Conservation (phyloP, 1,140 invertebrate genomes). For the Heterodera carotae region DNA sequence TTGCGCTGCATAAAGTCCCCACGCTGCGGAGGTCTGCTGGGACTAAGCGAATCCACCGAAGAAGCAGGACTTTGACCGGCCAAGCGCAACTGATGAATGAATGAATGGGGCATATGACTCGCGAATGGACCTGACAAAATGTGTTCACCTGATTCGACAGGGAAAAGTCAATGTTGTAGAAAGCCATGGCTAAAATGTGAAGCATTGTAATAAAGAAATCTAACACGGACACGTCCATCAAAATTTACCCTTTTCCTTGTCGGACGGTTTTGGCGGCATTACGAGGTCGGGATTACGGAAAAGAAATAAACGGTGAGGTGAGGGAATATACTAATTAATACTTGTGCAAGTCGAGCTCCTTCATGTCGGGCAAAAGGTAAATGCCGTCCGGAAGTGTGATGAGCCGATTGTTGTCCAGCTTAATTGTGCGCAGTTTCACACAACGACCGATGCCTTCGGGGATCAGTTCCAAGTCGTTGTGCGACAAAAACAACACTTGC, state of each 20-base stretch:
- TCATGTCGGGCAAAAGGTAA: slow-evolving; percentile 84
- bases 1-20: slow-evolving; percentile 55
- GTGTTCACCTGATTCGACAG: slow-evolving; percentile 73
- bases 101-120: neutral
- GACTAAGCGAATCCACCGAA: slow-evolving; percentile 68
- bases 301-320: slow-evolving; percentile 21
- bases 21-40: slow-evolving; percentile 7
- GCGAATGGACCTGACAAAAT: slow-evolving; percentile 19
- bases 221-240: too few relatives aligned
- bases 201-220: neutral
- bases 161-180: slow-evolving; percentile 99
- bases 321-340: slow-evolving; percentile 21
- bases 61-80: slow-evolving; percentile 84
- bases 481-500: slow-evolving; percentile 92
- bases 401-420: slow-evolving; percentile 86
- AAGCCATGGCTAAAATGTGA: slow-evolving; percentile 66
- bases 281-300: slow-evolving; percentile 84
- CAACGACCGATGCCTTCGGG: slow-evolving; percentile 96
- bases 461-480: slow-evolving; percentile 96
- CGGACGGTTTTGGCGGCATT: slow-evolving; percentile 92
- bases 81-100: slow-evolving; percentile 82
- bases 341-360: slow-evolving; percentile 67
- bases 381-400: slow-evolving; percentile 96
- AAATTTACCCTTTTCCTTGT: slow-evolving; percentile 66
- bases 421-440: slow-evolving; percentile 89